Evolutionary conservation across 2,113 vertebrate genomes (phyloP).

Genomic region (Aspidoscelis tigris): DNA sequence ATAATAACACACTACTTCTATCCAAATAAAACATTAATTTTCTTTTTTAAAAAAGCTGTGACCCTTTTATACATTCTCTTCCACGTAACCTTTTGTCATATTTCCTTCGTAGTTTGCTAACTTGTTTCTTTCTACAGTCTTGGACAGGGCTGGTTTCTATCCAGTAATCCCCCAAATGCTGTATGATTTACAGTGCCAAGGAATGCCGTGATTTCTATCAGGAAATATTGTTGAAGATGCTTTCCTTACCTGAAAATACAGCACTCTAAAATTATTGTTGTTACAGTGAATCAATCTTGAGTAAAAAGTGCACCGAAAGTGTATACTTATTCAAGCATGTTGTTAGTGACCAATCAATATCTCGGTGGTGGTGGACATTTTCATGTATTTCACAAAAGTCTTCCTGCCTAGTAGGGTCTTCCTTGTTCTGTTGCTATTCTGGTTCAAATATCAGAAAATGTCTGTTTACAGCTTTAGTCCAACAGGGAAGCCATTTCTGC

Average conservation of each 20-base stretch:
- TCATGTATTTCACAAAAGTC: background rate
- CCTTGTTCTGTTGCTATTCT: constrained; percentile 31
- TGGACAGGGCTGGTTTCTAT: background rate
- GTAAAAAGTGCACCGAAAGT: background rate
- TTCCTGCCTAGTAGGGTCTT: background rate
- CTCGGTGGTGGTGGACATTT: background rate
- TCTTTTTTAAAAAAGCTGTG: background rate
- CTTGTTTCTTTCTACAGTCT: background rate
- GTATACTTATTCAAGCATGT: background rate
- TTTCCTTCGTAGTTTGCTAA: background rate
- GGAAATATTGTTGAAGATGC: constrained; percentile 23
- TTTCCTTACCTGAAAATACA: constrained; percentile 20
- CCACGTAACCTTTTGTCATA: background rate
- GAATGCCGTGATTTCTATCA: constrained; percentile 26
- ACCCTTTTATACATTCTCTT: background rate
- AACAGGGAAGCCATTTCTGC: constrained; percentile 39
- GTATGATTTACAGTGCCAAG: constrained; percentile 9
- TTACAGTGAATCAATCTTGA: background rate
- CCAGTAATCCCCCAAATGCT: constrained; percentile 34
- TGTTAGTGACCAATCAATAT: background rate
- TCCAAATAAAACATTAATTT: background rate
- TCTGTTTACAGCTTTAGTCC: constrained; percentile 32
- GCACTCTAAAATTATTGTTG: constrained; percentile 23
- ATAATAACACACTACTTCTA: background rate
- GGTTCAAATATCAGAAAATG: constrained; percentile 40